Evolutionary conservation across 1,140 invertebrate species (phyloP).

Genomic region (Xylocopa sonorina): DNA sequence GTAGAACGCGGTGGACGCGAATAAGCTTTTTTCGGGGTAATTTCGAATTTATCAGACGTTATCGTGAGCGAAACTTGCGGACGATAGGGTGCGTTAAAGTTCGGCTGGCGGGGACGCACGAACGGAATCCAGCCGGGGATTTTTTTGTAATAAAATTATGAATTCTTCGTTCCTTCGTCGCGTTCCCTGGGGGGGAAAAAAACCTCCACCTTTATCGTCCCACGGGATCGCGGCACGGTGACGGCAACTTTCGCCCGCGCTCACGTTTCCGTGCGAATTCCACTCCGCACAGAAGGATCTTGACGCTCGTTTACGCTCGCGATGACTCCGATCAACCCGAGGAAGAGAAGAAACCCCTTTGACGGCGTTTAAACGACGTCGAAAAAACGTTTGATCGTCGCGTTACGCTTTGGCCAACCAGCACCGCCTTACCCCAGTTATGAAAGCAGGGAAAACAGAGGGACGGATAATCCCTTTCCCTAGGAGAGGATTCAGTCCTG

Average conservation of each 20-base stretch:
- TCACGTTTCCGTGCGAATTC: background rate
- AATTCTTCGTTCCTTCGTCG: constrained; percentile 12
- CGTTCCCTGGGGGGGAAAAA: background rate
- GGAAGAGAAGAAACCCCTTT: constrained; percentile 40
- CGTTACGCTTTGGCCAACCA: constrained; percentile 59
- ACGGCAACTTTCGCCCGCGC: constrained; percentile 27
- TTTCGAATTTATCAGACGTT: constrained; percentile 27
- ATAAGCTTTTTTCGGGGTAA: background rate
- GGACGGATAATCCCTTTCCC: constrained; percentile 57
- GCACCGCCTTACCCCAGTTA: too few species aligned
- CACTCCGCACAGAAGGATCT: background rate
- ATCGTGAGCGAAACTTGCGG: constrained; percentile 15
- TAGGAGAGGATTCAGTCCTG: constrained; percentile 14
- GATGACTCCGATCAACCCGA: background rate
- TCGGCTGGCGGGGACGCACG: background rate
- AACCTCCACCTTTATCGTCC: constrained; percentile 7
- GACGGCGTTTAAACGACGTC: constrained; percentile 7
- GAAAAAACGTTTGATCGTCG: constrained; percentile 40
- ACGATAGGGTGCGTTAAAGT: constrained; percentile 28
- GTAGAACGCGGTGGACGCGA: background rate
- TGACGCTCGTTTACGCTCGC: background rate
- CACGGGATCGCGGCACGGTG: constrained; percentile 14
- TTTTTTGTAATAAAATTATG: constrained; percentile 51
- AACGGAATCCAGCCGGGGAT: background rate
- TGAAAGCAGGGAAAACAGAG: constrained; percentile 28